phyloP scores from a whole-genome alignment of 2,113 vertebrate species.

The Rhipidura dahli region DNA sequence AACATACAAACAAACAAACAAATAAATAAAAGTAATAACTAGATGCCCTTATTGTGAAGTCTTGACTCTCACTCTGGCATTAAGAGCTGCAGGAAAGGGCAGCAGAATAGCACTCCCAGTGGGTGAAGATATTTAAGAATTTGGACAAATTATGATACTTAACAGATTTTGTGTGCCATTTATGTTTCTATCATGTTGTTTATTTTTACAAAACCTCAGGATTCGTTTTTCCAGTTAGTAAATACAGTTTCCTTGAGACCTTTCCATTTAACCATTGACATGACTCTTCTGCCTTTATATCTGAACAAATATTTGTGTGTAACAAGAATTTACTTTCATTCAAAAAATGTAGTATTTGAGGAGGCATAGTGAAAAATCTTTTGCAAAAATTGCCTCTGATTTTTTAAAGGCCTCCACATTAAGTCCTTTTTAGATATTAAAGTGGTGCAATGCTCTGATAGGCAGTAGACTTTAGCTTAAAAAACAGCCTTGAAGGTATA shows the following conservation, averaged over 20 bases:
- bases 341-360: neutral
- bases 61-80: neutral
- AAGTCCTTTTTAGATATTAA: neutral
- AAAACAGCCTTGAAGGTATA: neutral
- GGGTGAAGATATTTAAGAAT: neutral
- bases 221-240: conserved; percentile 12
- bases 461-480: neutral
- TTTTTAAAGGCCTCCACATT: neutral
- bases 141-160: neutral
- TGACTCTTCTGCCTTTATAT: neutral
- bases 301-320: conserved; percentile 1
- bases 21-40: neutral
- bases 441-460: neutral
- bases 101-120: neutral
- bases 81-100: neutral
- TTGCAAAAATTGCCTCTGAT: neutral
- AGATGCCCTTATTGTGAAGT: neutral
- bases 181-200: neutral
- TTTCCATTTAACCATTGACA: neutral
- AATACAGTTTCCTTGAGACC: neutral
- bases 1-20: neutral
- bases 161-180: neutral
- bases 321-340: conserved; percentile 5
- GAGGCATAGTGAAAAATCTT: neutral
- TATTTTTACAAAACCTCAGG: neutral